Percentiles rank a stretch among this genome's conserved stretches.
These are phyloP conservation scores for Carassius carassius DNA, from an alignment of 2,113 vertebrate genomes.

Conservation along the genomic window DNA sequence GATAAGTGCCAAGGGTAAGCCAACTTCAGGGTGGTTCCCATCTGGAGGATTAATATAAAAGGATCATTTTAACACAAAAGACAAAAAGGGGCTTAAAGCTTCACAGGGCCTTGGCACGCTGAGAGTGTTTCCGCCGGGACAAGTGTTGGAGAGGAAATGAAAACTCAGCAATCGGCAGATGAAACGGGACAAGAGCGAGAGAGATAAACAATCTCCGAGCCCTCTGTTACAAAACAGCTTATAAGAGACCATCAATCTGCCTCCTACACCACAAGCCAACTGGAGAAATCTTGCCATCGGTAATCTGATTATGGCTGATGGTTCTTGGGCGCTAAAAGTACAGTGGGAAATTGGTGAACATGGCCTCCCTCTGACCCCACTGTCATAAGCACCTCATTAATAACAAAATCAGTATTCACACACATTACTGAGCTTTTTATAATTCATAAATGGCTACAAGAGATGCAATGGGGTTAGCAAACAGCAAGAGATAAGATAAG, in stretches of 20 bases:
- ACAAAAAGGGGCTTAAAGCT: constrained; percentile 60
- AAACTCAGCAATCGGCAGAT: constrained; percentile 32
- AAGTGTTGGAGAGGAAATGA: constrained; percentile 5
- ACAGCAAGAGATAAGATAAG: neutral
- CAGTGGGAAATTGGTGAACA: neutral
- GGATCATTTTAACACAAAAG: constrained; percentile 60
- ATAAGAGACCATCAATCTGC: constrained; percentile 31
- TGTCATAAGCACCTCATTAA: constrained; percentile 54
- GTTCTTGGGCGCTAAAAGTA: neutral
- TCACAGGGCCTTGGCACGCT: constrained; percentile 52
- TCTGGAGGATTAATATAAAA: constrained; percentile 67
- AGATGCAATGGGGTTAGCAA: neutral
- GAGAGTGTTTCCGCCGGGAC: neutral
- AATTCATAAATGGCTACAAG: constrained; percentile 47
- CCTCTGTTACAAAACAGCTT: constrained; percentile 36
- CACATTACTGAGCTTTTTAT: constrained; percentile 56
- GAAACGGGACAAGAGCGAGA: constrained; percentile 18
- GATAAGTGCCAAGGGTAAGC: constrained; percentile 53
- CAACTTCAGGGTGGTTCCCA: constrained; percentile 59
- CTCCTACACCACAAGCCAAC: constrained; percentile 8
- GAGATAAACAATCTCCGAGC: constrained; percentile 33
- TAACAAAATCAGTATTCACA: constrained; percentile 54
- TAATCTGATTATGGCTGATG: constrained; percentile 35
- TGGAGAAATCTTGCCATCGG: neutral
- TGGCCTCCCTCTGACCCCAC: constrained; percentile 54